Conservation (phyloP, 2,797 vertebrate species). For the Amazona ochrocephala region DNA sequence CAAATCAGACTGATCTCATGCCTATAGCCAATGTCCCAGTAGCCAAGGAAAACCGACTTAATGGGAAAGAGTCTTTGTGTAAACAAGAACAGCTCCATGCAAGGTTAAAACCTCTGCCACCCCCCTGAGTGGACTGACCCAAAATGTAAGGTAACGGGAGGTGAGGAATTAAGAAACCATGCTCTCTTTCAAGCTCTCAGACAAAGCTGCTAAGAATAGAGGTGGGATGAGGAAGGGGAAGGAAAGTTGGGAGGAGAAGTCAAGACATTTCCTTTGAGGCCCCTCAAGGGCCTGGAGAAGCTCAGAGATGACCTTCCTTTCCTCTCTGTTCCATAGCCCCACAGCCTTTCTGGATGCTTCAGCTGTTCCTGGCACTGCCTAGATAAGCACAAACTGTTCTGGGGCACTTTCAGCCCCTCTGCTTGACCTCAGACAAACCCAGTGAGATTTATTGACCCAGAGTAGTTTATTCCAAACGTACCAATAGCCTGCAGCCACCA, state of each 20-base stretch:
- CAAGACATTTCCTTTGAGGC: conserved; percentile 57
- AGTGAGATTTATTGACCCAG: neutral
- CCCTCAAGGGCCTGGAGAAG: conserved; percentile 16
- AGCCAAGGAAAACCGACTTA: neutral
- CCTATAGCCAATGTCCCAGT: neutral
- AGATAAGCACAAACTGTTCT: neutral
- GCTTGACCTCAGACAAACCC: neutral
- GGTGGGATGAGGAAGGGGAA: conserved; percentile 51
- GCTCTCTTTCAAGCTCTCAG: conserved; percentile 11
- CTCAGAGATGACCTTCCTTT: conserved; percentile 13
- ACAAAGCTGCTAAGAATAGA: conserved; percentile 65
- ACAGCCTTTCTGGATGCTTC: neutral
- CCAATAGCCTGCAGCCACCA: neutral
- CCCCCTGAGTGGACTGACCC: neutral
- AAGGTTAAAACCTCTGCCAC: neutral
- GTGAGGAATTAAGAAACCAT: neutral
- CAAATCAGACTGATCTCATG: neutral
- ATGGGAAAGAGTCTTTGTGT: neutral
- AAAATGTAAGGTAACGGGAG: conserved; percentile 32
- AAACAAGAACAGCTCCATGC: neutral
- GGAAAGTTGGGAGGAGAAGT: conserved; percentile 56
- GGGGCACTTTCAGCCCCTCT: neutral
- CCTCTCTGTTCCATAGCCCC: neutral
- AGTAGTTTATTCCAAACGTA: neutral
- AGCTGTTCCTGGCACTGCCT: neutral